phyloP scores from a whole-genome alignment of 2,888 invertebrate genomes.

The Patella depressa region DNA sequence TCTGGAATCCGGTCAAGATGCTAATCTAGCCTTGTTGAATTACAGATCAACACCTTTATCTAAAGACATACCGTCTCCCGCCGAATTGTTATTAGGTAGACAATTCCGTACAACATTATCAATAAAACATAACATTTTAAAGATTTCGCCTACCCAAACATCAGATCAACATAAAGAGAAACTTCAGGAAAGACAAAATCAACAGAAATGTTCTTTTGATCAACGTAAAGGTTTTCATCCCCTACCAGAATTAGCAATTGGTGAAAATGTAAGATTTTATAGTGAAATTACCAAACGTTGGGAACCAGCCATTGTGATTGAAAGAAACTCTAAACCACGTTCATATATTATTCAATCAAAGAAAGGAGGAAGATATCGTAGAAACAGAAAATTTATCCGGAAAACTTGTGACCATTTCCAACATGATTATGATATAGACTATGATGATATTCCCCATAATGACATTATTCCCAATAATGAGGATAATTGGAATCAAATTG shows the following conservation, averaged over 20 bases:
- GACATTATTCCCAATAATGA: not conserved
- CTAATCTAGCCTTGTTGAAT: not conserved
- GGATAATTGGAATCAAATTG: no score
- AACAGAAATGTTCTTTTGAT: not conserved
- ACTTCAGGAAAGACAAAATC: conserved; percentile 6
- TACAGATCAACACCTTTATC: not conserved
- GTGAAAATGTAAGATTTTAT: not conserved
- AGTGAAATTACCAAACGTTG: not conserved
- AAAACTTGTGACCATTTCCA: not conserved
- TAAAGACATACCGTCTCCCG: no score
- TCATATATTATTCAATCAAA: not conserved
- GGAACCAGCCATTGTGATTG: conserved; percentile 5
- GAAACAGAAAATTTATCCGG: not conserved
- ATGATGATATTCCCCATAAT: not conserved
- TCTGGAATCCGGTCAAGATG: not conserved
- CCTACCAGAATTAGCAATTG: not conserved
- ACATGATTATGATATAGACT: not conserved
- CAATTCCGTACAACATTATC: not conserved
- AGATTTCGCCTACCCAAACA: not conserved
- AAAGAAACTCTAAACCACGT: conserved; percentile 1
- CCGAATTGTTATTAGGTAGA: no score
- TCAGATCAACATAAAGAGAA: not conserved
- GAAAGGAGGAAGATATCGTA: conserved; percentile 3
- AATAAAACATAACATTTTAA: not conserved
- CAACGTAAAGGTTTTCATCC: not conserved